These are phyloP conservation scores for Isotomurus palustris DNA, from an alignment of 2,888 invertebrate genomes.

Conservation along the genomic window DNA sequence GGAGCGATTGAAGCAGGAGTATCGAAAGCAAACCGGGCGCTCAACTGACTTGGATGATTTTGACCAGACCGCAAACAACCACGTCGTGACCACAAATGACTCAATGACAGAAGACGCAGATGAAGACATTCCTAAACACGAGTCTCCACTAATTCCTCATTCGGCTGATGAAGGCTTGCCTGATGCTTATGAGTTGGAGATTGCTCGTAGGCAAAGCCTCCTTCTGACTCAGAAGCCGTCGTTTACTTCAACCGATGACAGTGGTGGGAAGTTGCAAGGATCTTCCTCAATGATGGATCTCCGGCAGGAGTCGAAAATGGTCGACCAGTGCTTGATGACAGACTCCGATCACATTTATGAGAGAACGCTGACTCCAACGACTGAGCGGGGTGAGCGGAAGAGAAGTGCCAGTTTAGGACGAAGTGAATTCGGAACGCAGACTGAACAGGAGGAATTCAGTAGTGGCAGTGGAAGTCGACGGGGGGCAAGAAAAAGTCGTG, in stretches of 20 bases:
- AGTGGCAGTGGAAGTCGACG: conserved; percentile 17
- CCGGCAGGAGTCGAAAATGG: neutral
- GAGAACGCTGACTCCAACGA: conserved; percentile 25
- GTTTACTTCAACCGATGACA: neutral
- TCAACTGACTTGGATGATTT: neutral
- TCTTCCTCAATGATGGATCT: neutral
- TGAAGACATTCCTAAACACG: neutral
- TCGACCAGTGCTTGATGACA: conserved; percentile 34
- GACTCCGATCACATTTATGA: conserved; percentile 26
- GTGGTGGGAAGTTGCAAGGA: too few relatives aligned
- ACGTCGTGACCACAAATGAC: too few relatives aligned
- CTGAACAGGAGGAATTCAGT: conserved; percentile 31
- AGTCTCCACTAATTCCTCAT: conserved; percentile 8
- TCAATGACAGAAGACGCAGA: neutral
- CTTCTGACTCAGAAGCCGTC: too few relatives aligned
- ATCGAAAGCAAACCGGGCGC: conserved; percentile 50
- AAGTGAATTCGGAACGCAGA: conserved; percentile 42
- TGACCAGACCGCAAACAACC: too few relatives aligned
- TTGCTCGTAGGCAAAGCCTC: conserved; percentile 3
- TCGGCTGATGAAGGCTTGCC: neutral
- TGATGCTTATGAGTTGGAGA: conserved; percentile 7
- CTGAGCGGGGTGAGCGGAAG: conserved; percentile 28
- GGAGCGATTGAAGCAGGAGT: conserved; percentile 65
- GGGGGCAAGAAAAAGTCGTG: conserved; percentile 49
- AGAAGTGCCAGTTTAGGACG: conserved; percentile 27